Evolutionary conservation across 2,797 vertebrate genomes (phyloP), one percentile per base, ranked within the genome.

Genomic region (Xiphorhynchus erythropygius): DNA sequence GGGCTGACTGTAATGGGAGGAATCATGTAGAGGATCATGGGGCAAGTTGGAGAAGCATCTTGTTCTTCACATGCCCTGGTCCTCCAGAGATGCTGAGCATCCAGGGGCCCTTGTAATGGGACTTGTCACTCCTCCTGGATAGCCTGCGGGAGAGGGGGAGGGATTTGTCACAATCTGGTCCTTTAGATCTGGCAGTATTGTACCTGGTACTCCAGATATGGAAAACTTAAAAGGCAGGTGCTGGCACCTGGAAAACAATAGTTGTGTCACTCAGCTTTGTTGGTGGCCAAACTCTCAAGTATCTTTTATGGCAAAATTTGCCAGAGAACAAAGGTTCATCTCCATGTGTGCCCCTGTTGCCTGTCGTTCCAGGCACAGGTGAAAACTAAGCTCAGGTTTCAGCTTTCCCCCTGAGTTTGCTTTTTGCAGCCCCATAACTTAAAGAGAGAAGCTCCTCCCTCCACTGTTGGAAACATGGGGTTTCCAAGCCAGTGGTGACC

Each of bases 121-220:
- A 74, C 13, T 25, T 1, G 5, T 44, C 32, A 23, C 27, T 83
- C 7, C 24, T 83, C n/a, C 21, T 6, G 49, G 21, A 70, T 37
- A 30, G 42, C 7, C 28, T 0, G 0, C 0, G 2, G 50, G 10
- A 73, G 10, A 57, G 1, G 4, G 4, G 39, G 16, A 80, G 10
- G 27, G 4, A 60, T 78, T 56, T 75, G 23, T 32, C 49, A 64
- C 49, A 87, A 19, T 25, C 9, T 44, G 30, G 7, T 27, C 60
- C 41, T 42, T 42, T 37, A 89, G 13, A 46, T 32, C 56, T 80
- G 44, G 18, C 25, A 53, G 41, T 52, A 56, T 35, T 35, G 24
- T 67, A 41, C 11, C 28, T 55, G 12, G 22, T 56, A 41, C 32
- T 60, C 41, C 44, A 56, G 0, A 0, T 1, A 77, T 0, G 11